Percentiles rank a stretch among this genome's conserved stretches.
Conservation (phyloP, 2,797 vertebrate species). For the Anas bernieri region DNA sequence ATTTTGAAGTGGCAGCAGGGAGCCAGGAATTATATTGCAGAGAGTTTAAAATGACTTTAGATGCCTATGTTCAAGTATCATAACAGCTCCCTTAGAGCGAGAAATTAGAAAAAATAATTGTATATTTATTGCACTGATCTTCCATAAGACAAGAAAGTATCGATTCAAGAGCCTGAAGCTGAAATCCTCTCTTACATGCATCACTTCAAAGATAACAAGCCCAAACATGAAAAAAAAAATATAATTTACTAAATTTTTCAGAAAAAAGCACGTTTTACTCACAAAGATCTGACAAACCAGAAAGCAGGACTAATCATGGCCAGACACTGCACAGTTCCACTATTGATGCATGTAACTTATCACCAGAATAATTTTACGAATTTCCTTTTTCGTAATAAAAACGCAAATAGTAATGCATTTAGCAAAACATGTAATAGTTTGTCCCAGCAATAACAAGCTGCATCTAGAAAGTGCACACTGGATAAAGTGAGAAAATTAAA, state of each 20-base stretch:
- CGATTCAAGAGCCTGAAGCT: neutral
- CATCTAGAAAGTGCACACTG: neutral
- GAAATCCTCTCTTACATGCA: neutral
- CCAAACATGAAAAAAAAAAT: neutral
- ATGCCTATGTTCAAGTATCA: neutral
- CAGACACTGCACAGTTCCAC: neutral
- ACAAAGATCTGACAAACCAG: neutral
- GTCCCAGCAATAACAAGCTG: neutral
- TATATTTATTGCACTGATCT: neutral
- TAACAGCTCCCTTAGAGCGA: neutral
- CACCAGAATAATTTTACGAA: neutral
- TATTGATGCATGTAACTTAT: neutral
- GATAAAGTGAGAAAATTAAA: neutral
- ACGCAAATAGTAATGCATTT: neutral
- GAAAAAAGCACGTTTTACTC: neutral
- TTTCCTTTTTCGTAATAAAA: neutral
- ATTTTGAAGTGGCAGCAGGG: neutral
- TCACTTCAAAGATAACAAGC: neutral
- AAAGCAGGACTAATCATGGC: neutral
- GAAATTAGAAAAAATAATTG: neutral
- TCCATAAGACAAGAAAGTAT: neutral
- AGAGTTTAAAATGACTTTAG: neutral
- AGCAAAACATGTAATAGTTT: neutral
- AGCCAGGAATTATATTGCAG: neutral
- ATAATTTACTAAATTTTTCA: neutral